A percentile compares a stretch with the other conserved stretches of the same genome.
Evolutionary conservation across 2,888 invertebrate genomes (phyloP).

Genomic region (Teleogryllus oceanicus): DNA sequence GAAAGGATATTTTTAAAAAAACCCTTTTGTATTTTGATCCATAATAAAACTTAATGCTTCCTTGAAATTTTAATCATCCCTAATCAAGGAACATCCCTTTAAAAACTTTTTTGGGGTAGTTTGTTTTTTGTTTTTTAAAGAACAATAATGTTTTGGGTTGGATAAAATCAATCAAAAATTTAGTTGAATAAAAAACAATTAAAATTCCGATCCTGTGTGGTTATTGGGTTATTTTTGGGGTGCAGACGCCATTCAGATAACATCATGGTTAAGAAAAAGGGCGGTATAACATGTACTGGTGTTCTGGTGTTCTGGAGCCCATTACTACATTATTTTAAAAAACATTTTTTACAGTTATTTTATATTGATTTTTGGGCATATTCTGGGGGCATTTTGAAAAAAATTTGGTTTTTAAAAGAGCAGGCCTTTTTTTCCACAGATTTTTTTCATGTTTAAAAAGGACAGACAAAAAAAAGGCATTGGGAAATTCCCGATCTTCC

Average conservation of each 20-base stretch:
- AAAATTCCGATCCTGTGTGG: conserved; percentile 95
- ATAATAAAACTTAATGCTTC: too few species aligned
- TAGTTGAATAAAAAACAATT: conserved; percentile 84
- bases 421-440: conserved; percentile 96
- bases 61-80: too few species aligned
- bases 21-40: too few species aligned
- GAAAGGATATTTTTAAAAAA: too few species aligned
- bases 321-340: too few species aligned
- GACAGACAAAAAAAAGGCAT: conserved; percentile 68
- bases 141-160: conserved; percentile 58
- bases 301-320: too few species aligned
- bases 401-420: conserved; percentile 89
- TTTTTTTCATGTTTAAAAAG: conserved; percentile 91
- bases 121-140: not conserved
- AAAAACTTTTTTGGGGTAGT: too few species aligned
- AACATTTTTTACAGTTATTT: conserved; percentile 75
- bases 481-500: conserved; percentile 82
- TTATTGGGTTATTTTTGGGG: conserved; percentile 92
- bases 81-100: too few species aligned
- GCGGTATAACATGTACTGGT: too few species aligned
- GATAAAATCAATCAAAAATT: conserved; percentile 74
- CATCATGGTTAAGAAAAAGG: conserved; percentile 76
- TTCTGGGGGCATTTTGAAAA: conserved; percentile 85
- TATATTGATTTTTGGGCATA: conserved; percentile 92
- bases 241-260: conserved; percentile 97